These are phyloP conservation scores for Archaeoteleia sp. DNA, from an alignment of 2,888 invertebrate genomes.

Conservation along the genomic window DNA sequence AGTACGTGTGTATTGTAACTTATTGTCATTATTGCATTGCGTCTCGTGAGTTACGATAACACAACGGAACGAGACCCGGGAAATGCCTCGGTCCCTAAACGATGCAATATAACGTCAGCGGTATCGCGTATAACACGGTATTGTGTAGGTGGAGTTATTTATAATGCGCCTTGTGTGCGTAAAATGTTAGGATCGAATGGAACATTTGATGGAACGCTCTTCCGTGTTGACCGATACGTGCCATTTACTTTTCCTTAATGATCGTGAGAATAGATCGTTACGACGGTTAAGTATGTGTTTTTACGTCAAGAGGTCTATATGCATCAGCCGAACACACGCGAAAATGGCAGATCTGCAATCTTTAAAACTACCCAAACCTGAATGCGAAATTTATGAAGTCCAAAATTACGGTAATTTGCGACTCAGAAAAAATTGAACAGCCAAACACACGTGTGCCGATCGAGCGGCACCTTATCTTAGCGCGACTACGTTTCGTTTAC, in stretches of 20 bases:
- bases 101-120: conserved; percentile 18
- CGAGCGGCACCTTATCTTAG: conserved; percentile 15
- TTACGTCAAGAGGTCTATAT: too few species aligned
- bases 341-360: too few species aligned
- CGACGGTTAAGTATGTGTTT: background rate
- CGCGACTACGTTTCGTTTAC: conserved; percentile 25
- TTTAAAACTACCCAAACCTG: conserved; percentile 15
- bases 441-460: too few species aligned
- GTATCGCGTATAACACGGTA: background rate
- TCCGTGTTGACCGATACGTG: conserved; percentile 9
- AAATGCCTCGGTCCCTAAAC: conserved; percentile 19
- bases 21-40: conserved; percentile 38
- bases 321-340: too few species aligned
- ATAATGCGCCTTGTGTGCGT: conserved; percentile 12
- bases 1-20: conserved; percentile 25
- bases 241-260: conserved; percentile 10
- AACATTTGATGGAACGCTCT: conserved; percentile 9
- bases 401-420: too few species aligned
- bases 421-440: too few species aligned
- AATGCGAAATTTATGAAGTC: too few species aligned
- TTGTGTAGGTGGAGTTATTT: conserved; percentile 33
- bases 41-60: conserved; percentile 38
- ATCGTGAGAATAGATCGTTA: conserved; percentile 15
- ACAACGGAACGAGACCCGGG: conserved; percentile 19
- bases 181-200: conserved; percentile 16